Conservation (phyloP, 53 echinoderm and acorn worm genomes). For the Zoroaster sp. region DNA sequence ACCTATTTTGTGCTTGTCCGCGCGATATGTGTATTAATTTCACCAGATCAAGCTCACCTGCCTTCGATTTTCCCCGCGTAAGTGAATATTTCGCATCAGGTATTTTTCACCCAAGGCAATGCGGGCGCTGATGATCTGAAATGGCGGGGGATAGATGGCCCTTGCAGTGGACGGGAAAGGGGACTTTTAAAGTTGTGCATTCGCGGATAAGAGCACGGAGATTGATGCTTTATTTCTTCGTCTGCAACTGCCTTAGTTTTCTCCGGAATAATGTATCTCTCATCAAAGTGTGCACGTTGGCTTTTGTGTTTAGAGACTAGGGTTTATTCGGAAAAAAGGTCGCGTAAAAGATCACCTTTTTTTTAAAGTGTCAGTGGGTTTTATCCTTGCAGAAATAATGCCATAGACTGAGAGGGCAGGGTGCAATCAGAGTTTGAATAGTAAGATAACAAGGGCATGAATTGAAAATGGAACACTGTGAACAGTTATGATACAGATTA, state of each 20-base stretch:
- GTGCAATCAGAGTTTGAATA: too few relatives aligned
- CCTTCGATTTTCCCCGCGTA: constrained; percentile 34
- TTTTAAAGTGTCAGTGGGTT: neutral
- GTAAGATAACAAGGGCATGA: neutral
- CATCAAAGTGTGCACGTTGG: neutral
- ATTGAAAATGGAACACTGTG: neutral
- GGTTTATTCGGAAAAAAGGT: neutral
- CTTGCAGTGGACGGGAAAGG: neutral
- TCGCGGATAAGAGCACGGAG: neutral
- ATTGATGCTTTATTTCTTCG: neutral
- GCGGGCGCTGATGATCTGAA: neutral
- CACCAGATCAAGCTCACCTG: constrained; percentile 47
- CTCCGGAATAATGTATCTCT: neutral
- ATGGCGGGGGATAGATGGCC: neutral
- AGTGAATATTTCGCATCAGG: constrained; percentile 44
- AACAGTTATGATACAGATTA: neutral
- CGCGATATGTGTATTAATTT: constrained; percentile 56
- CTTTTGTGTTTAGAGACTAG: neutral
- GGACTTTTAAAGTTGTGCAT: constrained; percentile 14
- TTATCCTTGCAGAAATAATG: neutral
- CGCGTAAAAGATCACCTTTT: neutral
- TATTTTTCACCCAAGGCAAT: neutral
- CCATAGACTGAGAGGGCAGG: neutral
- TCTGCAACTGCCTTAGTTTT: neutral
- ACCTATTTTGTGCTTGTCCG: constrained; percentile 48